These are phyloP conservation scores for honey bee (Apis mellifera) DNA, from an alignment of 1,140 invertebrate species.

Conservation along the genomic window DNA sequence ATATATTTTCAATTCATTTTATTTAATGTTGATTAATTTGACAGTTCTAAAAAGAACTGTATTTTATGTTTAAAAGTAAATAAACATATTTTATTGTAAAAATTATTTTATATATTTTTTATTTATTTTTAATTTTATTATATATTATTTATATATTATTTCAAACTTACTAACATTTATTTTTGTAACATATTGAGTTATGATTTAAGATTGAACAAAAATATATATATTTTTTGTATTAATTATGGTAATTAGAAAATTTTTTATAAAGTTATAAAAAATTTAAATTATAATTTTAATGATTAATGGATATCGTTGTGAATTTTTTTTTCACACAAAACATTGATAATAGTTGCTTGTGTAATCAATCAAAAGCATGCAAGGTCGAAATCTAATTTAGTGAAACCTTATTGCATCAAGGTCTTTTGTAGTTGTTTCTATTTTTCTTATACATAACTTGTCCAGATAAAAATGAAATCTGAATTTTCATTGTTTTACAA, in stretches of 20 bases:
- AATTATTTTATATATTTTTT: too few species aligned
- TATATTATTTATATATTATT: neutral
- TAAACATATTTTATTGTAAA: neutral
- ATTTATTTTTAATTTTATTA: neutral
- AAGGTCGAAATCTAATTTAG: slow-evolving; percentile 40
- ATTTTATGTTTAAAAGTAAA: too few species aligned
- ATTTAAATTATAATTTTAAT: neutral
- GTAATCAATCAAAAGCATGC: slow-evolving; percentile 25
- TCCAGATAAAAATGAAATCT: neutral
- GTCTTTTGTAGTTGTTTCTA: neutral
- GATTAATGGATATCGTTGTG: neutral
- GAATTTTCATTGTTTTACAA: neutral
- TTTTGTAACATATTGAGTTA: neutral
- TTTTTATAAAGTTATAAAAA: neutral
- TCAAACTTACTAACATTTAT: neutral
- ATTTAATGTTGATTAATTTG: neutral
- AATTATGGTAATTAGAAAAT: too few species aligned
- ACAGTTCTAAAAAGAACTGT: neutral
- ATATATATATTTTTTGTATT: neutral
- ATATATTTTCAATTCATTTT: neutral
- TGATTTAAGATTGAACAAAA: neutral
- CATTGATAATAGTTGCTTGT: slow-evolving; percentile 22
- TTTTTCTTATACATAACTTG: neutral
- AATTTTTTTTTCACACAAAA: neutral
- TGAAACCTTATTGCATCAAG: slow-evolving; percentile 24